Evolutionary conservation across 2,113 vertebrate genomes (phyloP).

Genomic region (Leiothrix lutea): DNA sequence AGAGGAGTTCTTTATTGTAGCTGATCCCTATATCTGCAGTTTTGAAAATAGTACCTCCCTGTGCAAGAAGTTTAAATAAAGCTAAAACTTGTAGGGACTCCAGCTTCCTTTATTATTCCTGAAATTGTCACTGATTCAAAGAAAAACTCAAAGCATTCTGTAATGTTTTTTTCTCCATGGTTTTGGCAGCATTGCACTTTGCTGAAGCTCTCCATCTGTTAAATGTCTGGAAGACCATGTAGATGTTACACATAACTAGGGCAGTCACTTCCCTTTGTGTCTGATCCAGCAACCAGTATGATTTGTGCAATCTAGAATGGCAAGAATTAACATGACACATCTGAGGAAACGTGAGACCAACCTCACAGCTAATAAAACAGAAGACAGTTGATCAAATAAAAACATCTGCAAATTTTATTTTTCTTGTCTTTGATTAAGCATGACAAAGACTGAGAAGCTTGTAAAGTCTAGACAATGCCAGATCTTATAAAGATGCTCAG

Average conservation of each 20-base stretch:
- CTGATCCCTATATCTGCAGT: background rate
- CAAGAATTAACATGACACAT: constrained; percentile 51
- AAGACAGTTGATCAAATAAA: constrained; percentile 23
- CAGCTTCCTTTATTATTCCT: background rate
- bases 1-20: background rate
- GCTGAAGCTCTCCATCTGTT: background rate
- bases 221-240: constrained; percentile 18
- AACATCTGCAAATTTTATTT: constrained; percentile 15
- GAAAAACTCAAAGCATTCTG: background rate
- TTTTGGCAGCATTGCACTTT: background rate
- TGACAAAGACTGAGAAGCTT: background rate
- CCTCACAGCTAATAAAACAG: constrained; percentile 27
- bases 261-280: constrained; percentile 39
- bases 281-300: constrained; percentile 21
- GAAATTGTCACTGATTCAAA: background rate
- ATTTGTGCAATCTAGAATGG: constrained; percentile 44
- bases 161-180: background rate
- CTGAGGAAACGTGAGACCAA: constrained; percentile 48
- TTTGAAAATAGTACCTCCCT: background rate
- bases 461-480: background rate
- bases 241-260: constrained; percentile 30
- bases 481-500: background rate
- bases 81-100: background rate
- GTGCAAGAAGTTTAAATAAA: background rate
- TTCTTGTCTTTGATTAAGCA: background rate